Evolutionary conservation across 2,113 vertebrate genomes (phyloP).

Genomic region (Myodes glareolus): DNA sequence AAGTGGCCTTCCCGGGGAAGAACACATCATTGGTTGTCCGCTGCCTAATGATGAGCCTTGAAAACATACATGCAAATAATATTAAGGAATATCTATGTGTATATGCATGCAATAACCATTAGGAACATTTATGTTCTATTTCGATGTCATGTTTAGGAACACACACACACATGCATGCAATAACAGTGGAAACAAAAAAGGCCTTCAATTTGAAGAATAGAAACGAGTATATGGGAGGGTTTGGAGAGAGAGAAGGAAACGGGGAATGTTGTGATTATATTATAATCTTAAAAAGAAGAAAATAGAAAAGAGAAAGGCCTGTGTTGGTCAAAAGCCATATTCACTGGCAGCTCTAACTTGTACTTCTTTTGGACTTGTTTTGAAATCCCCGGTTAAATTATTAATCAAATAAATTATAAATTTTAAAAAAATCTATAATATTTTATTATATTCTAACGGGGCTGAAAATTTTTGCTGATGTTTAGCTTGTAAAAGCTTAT

Average conservation of each 20-base stretch:
- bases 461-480: not conserved
- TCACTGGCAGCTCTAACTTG: not conserved
- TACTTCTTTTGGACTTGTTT: slow-evolving; percentile 41
- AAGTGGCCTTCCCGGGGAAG: not conserved
- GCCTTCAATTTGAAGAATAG: not conserved
- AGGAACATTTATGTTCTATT: not conserved
- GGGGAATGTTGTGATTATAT: not conserved
- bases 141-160: not conserved
- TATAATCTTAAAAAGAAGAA: not conserved
- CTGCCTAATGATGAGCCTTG: not conserved
- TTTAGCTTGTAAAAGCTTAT: not conserved
- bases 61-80: not conserved
- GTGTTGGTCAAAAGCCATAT: not conserved
- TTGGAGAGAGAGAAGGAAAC: not conserved
- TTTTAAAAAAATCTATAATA: not conserved
- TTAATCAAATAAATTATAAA: slow-evolving; percentile 5
- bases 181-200: not conserved
- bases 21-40: not conserved
- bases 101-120: not conserved
- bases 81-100: not conserved
- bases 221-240: not conserved
- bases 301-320: not conserved
- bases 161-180: not conserved
- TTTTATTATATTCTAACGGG: not conserved
- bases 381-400: slow-evolving; percentile 2